phyloP scores from a whole-genome alignment of 2,888 invertebrate genomes.

The Catocala sponsa region DNA sequence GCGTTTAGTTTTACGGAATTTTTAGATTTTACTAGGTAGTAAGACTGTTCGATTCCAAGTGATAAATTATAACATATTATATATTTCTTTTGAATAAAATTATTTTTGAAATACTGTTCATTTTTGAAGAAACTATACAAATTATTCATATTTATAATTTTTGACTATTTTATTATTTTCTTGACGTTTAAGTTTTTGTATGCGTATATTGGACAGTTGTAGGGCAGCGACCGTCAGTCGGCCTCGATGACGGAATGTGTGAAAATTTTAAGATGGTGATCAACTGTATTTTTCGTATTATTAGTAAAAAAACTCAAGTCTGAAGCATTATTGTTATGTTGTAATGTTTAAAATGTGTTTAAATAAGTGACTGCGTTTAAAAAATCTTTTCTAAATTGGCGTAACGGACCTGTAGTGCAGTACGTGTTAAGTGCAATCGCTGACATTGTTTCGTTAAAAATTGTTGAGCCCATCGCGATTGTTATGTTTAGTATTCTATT shows the following conservation, averaged over 20 bases:
- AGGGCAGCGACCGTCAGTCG: slow-evolving; percentile 85
- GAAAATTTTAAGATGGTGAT: slow-evolving; percentile 86
- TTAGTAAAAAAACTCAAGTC: slow-evolving; percentile 60
- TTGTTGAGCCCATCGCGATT: slow-evolving; percentile 80
- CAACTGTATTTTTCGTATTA: slow-evolving; percentile 78
- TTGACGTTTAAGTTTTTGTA: slow-evolving; percentile 19
- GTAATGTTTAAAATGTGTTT: slow-evolving; percentile 62
- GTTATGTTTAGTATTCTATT: slow-evolving; percentile 81
- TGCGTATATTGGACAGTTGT: slow-evolving; percentile 65
- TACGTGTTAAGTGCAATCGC: slow-evolving; percentile 80
- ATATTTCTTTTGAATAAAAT: no score
- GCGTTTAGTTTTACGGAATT: slow-evolving; percentile 25
- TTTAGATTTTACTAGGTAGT: background rate
- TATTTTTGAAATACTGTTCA: no score
- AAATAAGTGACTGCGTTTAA: slow-evolving; percentile 54
- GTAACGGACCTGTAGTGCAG: slow-evolving; percentile 66
- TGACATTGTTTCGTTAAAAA: slow-evolving; percentile 86
- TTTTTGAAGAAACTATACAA: background rate
- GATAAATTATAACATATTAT: no score
- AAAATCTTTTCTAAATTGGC: slow-evolving; percentile 47
- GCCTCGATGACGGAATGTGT: slow-evolving; percentile 87
- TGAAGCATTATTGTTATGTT: slow-evolving; percentile 63
- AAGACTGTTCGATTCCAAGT: no score
- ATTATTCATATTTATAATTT: background rate
- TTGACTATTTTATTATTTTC: background rate